Percentiles rank a stretch among this genome's conserved stretches.
These are phyloP conservation scores for Synanthedon andrenaeformis DNA, from an alignment of 2,888 invertebrate genomes.

Conservation along the genomic window DNA sequence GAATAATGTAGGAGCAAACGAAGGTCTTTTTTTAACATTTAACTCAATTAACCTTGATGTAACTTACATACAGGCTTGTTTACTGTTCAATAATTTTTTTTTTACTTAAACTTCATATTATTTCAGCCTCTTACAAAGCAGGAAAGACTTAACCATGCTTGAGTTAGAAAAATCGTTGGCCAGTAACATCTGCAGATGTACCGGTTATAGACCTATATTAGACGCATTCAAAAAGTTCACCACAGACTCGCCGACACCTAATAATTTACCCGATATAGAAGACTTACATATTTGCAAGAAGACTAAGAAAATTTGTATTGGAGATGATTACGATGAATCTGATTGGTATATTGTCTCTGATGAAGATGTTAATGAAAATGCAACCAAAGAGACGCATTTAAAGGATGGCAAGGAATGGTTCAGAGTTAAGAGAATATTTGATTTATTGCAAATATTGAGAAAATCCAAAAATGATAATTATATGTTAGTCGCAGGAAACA, in stretches of 20 bases:
- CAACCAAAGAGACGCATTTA: conserved; percentile 35
- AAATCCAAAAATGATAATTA: conserved; percentile 53
- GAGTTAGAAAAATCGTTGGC: conserved; percentile 81
- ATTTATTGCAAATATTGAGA: conserved; percentile 64
- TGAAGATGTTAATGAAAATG: conserved; percentile 14
- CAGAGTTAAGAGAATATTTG: conserved; percentile 55
- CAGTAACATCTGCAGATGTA: conserved; percentile 84
- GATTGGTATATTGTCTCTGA: conserved; percentile 29
- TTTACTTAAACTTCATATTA: background rate
- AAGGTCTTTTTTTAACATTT: too few species aligned
- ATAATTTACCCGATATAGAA: conserved; percentile 48
- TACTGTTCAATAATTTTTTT: background rate
- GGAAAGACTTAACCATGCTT: conserved; percentile 62
- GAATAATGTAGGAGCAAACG: too few species aligned
- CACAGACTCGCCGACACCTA: conserved; percentile 60
- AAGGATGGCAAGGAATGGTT: conserved; percentile 58
- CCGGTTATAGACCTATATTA: conserved; percentile 81
- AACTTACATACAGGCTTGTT: too few species aligned
- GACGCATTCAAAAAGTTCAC: conserved; percentile 84
- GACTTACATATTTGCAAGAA: conserved; percentile 20
- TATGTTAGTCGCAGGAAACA: conserved; percentile 78
- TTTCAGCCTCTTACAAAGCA: conserved; percentile 21
- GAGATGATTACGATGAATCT: conserved; percentile 7
- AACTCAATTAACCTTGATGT: too few species aligned
- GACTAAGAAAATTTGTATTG: conserved; percentile 10